Percentiles rank a stretch among this genome's conserved stretches.
Conservation (phyloP, 2,888 invertebrate species). For the Netelia melanura region DNA sequence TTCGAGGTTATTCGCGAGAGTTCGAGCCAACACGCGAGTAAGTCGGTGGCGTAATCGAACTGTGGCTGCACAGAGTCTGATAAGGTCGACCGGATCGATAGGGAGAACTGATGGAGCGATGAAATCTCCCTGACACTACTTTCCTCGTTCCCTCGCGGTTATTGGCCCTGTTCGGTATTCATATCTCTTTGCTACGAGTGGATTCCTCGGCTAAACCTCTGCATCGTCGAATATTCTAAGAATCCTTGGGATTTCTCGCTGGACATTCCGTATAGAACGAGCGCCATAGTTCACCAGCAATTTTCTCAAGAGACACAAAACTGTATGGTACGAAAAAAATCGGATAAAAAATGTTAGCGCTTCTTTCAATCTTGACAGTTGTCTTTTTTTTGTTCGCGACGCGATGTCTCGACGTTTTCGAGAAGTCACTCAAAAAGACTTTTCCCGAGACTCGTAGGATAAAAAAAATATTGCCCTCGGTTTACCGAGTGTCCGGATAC, state of each 20-base stretch:
- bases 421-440: no score
- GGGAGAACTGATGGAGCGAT: slow-evolving; percentile 55
- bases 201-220: slow-evolving; percentile 21
- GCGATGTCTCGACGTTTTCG: no score
- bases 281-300: no score
- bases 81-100: slow-evolving; percentile 67
- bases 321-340: no score
- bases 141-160: slow-evolving; percentile 19
- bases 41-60: slow-evolving; percentile 49
- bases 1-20: slow-evolving; percentile 57
- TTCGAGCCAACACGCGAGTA: slow-evolving; percentile 32
- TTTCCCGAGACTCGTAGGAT: no score
- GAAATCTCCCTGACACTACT: slow-evolving; percentile 36
- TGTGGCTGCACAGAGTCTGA: slow-evolving; percentile 63
- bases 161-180: slow-evolving; percentile 1
- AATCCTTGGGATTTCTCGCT: slow-evolving; percentile 35
- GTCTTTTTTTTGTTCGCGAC: no score
- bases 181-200: background rate
- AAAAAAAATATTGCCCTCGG: no score
- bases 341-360: no score
- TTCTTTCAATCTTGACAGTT: no score
- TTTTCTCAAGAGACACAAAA: no score
- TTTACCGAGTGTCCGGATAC: slow-evolving; percentile 15
- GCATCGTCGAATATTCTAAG: slow-evolving; percentile 43
- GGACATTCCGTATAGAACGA: slow-evolving; percentile 10